Base-by-base conservation (phyloP, 2,113 vertebrate species). In the Cacatua alba region DNA sequence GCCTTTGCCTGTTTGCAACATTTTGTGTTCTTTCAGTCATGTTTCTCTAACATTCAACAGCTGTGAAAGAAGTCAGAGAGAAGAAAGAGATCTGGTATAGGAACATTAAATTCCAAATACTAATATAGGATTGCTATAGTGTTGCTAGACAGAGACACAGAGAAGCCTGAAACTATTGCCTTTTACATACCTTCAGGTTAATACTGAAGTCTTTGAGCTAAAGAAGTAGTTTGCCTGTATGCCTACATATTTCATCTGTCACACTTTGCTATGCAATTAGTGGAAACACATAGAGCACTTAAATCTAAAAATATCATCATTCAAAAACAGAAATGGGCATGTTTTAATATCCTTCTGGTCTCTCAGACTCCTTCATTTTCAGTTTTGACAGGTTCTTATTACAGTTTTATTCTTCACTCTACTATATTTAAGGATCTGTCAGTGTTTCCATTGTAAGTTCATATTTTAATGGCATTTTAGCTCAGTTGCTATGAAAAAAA, bases 351-450 rank as follows among this genome's bases (percentile, higher is more conserved):
- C 64, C 33, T 74, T 90, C 33, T 88, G 9, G 57, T 85, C 29
- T 79, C 52, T 79, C 33, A 88, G 65, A n/a, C 21, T 77, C 63
- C 43, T 92, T 88, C 33, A 68, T 82, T 94, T 96, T 67, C 43
- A 72, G 10, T 70, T 90, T 90, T 95, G 83, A 79, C 65, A 96
- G 76, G 46, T 82, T 92, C 51, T 78, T 90, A 94, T 88, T 92
- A 84, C 4, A 64, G 28, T 74, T 90, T 80, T 93, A 53, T 29
- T 88, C 29, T 81, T 85, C 46, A 71, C 5, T 86, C 33, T 75
- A 51, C n/a, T 72, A 9, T 82, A 83, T 92, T 75, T 75, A 86
- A 94, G 21, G 28, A 86, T 52, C 76, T 91, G 39, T 79, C 72
- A 86, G 11, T 82, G 29, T 53, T 86, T 82, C 49, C 49, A 43